These are phyloP conservation scores for Mastomys natalensis DNA, from an alignment of 2,113 vertebrate genomes.

Conservation along the genomic window DNA sequence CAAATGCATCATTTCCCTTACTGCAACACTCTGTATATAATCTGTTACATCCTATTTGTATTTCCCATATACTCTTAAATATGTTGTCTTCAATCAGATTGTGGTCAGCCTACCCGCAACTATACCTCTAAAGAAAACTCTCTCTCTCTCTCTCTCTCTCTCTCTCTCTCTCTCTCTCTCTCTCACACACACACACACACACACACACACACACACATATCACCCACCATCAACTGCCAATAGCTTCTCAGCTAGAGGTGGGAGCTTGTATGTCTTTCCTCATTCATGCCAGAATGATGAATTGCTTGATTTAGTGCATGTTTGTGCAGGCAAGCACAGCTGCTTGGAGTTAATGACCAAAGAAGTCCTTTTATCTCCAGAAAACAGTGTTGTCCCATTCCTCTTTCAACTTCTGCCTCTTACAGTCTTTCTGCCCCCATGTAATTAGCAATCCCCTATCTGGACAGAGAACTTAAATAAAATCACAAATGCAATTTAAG, in stretches of 20 bases:
- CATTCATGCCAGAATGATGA: neutral
- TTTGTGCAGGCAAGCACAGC: neutral
- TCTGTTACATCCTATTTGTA: neutral
- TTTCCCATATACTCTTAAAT: neutral
- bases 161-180: neutral
- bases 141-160: neutral
- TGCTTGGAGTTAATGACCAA: neutral
- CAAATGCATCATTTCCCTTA: neutral
- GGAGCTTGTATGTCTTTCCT: neutral
- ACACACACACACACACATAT: too few species aligned
- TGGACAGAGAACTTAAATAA: neutral
- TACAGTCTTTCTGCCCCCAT: neutral
- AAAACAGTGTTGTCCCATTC: neutral
- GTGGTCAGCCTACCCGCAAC: neutral
- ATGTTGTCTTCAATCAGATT: neutral
- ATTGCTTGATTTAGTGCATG: neutral
- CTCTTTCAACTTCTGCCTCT: neutral
- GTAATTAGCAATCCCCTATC: neutral
- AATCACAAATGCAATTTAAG: neutral
- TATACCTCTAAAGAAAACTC: neutral
- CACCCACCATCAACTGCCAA: neutral
- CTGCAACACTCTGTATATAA: neutral
- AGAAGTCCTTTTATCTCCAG: neutral
- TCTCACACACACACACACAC: neutral
- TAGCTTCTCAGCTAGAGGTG: neutral